Base-by-base conservation (phyloP, 2,113 vertebrate species). In the Pao palembangensis region DNA sequence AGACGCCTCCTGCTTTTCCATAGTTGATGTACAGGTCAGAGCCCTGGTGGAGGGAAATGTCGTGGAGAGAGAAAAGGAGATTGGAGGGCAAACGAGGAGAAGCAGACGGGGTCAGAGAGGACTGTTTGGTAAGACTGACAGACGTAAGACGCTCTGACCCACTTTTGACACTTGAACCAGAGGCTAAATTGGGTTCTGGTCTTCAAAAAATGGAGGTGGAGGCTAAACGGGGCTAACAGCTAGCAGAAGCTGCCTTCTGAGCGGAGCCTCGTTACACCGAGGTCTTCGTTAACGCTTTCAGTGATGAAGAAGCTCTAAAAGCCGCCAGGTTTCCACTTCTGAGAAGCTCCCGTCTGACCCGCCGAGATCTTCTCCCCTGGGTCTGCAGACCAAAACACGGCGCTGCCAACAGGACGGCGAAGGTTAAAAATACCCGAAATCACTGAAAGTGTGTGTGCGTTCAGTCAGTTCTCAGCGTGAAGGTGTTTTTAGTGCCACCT, bases 1-100 rank as follows among this genome's bases (percentile, higher is more conserved):
- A 43, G 48, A 21, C 34, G 19, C 17, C 43, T 67, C 47, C 8
- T 61, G 72, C 41, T 51, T 61, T 73, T 52, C 61, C 46, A 51
- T 76, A 61, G 70, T 61, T 64, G 69, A 82, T 64, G 58, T 64
- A 69, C 64, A 28, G 64, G 75, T 75, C 68, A 60, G 64, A 57
- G 65, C 55, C 55, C 72, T 38, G 68, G 42, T n/a, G 46, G 61
- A 63, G 28, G 58, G 55, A 68, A 58, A 48, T 43, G 54, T 50
- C 31, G 41, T 49, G 51, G 55, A 10, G 23, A 10, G 23, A 41
- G 54, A 54, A 64, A 51, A 18, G 55, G 55, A 56, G 18, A 46
- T 46, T 42, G 50, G 18, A 34, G 74, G 31, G 25, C 10, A 2
- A 28, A 31, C 10, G 48, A 48, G 13, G 16, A 8, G 44, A 8